These are phyloP conservation scores for Trichonephila clavata DNA, from an alignment of 1,140 invertebrate species.

Conservation along the genomic window DNA sequence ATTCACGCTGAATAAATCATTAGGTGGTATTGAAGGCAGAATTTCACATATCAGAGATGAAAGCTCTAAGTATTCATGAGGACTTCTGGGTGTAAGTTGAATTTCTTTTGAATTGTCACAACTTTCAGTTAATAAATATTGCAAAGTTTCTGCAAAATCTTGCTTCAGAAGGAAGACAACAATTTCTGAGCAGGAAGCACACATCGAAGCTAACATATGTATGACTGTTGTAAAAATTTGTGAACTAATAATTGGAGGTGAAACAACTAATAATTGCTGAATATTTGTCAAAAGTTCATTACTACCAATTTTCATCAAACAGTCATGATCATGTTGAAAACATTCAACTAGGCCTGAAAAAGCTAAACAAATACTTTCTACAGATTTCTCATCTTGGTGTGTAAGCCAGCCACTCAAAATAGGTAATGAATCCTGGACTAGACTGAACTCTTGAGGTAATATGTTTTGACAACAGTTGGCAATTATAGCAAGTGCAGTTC, in stretches of 20 bases:
- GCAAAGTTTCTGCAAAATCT: slow-evolving; percentile 96
- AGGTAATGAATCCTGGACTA: slow-evolving; percentile 93
- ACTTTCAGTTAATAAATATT: slow-evolving; percentile 92
- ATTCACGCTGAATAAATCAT: slow-evolving; percentile 97
- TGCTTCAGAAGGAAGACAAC: slow-evolving; percentile 94
- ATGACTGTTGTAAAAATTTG: slow-evolving; percentile 97
- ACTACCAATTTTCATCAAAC: slow-evolving; percentile 96
- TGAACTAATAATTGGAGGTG: slow-evolving; percentile 94
- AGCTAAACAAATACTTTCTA: slow-evolving; percentile 97
- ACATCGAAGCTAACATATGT: slow-evolving; percentile 97
- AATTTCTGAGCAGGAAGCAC: slow-evolving; percentile 94
- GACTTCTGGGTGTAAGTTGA: slow-evolving; percentile 89
- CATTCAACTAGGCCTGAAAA: slow-evolving; percentile 96
- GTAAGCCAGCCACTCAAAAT: slow-evolving; percentile 92
- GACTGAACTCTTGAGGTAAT: slow-evolving; percentile 94
- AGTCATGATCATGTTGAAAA: slow-evolving; percentile 94
- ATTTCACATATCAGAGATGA: slow-evolving; percentile 95
- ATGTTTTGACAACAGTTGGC: slow-evolving; percentile 98
- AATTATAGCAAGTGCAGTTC: slow-evolving; percentile 95
- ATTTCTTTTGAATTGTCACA: slow-evolving; percentile 77
- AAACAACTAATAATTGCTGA: slow-evolving; percentile 94
- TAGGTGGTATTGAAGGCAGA: slow-evolving; percentile 95
- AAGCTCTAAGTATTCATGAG: slow-evolving; percentile 97
- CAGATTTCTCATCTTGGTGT: slow-evolving; percentile 98
- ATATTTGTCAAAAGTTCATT: slow-evolving; percentile 94